These are phyloP conservation scores for Clostera curtula DNA, from an alignment of 2,888 invertebrate genomes.

Conservation along the genomic window DNA sequence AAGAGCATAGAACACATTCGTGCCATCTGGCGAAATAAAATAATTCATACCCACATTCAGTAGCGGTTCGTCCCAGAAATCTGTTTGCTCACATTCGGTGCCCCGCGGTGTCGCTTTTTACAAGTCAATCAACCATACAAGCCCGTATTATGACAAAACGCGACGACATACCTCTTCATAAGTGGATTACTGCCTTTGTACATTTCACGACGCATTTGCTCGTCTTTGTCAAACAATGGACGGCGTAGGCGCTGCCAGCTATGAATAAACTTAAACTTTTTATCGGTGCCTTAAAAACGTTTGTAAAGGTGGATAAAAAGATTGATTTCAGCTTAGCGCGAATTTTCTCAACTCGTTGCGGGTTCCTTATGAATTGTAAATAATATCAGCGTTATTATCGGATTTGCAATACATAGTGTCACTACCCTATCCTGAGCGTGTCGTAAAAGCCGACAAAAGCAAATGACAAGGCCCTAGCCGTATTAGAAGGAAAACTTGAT, in stretches of 20 bases:
- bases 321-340: no score
- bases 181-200: slow-evolving; percentile 68
- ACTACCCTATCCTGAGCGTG: no score
- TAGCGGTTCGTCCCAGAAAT: slow-evolving; percentile 25
- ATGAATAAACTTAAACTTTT: slow-evolving; percentile 57
- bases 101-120: slow-evolving; percentile 63
- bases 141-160: slow-evolving; percentile 57
- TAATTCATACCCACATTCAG: slow-evolving; percentile 10
- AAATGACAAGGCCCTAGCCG: no score
- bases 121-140: slow-evolving; percentile 61
- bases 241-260: slow-evolving; percentile 64
- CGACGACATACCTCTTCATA: slow-evolving; percentile 63
- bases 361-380: no score
- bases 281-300: slow-evolving; percentile 25
- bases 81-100: slow-evolving; percentile 62
- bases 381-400: no score
- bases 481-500: no score
- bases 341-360: no score
- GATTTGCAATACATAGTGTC: no score
- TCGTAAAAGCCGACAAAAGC: no score
- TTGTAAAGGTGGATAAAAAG: no score
- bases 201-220: slow-evolving; percentile 70
- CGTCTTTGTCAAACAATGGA: slow-evolving; percentile 47
- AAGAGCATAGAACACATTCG: slow-evolving; percentile 5
- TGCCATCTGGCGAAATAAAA: slow-evolving; percentile 40